Evolutionary conservation across 2,113 vertebrate species (phyloP).

Genomic region (Calcarius ornatus): DNA sequence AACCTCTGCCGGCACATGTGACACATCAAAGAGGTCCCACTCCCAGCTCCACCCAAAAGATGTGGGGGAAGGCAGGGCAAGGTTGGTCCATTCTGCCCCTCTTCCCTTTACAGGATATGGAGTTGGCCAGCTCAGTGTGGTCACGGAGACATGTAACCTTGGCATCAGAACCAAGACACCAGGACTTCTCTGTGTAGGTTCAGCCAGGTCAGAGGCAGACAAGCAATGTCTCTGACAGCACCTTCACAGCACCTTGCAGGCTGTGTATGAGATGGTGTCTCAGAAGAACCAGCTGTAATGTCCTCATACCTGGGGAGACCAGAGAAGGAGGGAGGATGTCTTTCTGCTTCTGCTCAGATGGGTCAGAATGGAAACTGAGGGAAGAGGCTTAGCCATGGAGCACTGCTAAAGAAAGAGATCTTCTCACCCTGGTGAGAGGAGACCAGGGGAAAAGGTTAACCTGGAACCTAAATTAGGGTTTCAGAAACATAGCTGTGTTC

Average conservation of each 20-base stretch:
- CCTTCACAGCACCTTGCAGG: neutral
- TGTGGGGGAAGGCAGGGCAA: neutral
- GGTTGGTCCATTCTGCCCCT: neutral
- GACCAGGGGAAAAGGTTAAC: constrained; percentile 37
- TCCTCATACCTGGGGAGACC: neutral
- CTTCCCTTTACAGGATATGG: neutral
- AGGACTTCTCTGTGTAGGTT: neutral
- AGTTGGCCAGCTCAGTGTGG: fast-evolving
- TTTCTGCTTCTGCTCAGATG: neutral
- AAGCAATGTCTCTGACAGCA: neutral
- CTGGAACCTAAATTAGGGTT: constrained; percentile 47
- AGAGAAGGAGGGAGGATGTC: neutral
- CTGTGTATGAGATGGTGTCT: neutral
- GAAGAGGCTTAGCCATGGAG: neutral
- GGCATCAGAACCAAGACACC: neutral
- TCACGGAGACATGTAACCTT: neutral
- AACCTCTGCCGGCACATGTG: neutral
- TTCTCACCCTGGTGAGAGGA: neutral
- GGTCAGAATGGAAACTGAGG: neutral
- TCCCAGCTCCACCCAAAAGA: neutral
- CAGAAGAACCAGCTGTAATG: neutral
- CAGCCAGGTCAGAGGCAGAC: neutral
- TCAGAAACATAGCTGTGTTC: constrained; percentile 36
- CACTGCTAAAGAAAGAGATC: neutral
- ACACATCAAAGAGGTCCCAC: neutral